A percentile compares a stretch with the other conserved stretches of the same genome.
Evolutionary conservation across 92 coral and sea anemone species (phyloP).

Genomic region (Ricordea florida): DNA sequence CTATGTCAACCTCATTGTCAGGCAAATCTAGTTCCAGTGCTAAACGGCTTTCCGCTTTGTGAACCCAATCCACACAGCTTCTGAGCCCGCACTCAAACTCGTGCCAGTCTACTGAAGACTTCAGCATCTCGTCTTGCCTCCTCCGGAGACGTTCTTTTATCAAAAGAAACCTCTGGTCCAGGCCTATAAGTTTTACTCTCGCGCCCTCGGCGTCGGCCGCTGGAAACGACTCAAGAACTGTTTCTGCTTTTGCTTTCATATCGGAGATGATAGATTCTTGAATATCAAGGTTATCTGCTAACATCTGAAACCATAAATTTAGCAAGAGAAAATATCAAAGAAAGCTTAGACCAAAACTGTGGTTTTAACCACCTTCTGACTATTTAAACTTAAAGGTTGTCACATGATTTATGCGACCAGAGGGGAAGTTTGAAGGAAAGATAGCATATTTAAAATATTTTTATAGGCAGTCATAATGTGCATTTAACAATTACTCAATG

Average conservation of each 20-base stretch:
- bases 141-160: conserved; percentile 73
- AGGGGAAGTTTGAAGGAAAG: too few species aligned
- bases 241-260: conserved; percentile 67
- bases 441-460: too few species aligned
- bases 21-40: conserved; percentile 40
- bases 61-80: conserved; percentile 75
- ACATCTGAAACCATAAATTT: conserved; percentile 58
- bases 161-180: conserved; percentile 59
- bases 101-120: conserved; percentile 84
- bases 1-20: conserved; percentile 62
- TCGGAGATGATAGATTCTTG: conserved; percentile 81
- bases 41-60: conserved; percentile 54
- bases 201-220: conserved; percentile 64
- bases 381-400: too few species aligned
- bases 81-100: conserved; percentile 76
- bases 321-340: neutral
- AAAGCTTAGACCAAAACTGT: neutral
- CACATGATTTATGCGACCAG: too few species aligned
- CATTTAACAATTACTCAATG: too few species aligned
- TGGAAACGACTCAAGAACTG: conserved; percentile 58
- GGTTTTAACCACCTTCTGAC: too few species aligned
- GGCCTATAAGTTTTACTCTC: conserved; percentile 42
- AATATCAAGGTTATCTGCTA: conserved; percentile 77
- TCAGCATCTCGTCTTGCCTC: conserved; percentile 73
- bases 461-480: too few species aligned